Conservation (phyloP, 2,797 vertebrate genomes). For the Tympanoctomys barrerae region DNA sequence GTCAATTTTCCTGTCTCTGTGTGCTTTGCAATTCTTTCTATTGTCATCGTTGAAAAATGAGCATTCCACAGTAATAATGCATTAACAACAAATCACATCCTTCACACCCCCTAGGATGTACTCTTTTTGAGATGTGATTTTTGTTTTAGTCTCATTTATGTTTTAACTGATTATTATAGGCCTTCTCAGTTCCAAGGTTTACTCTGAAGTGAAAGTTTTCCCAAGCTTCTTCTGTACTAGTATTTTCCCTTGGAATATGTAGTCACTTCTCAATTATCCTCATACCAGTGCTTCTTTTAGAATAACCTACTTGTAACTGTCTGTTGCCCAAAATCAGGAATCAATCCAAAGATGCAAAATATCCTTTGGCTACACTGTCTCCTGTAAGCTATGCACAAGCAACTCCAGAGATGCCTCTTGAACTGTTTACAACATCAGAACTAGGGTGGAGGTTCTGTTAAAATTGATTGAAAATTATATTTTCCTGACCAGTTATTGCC, state of each 20-base stretch:
- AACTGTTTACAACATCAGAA: background rate
- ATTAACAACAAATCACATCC: background rate
- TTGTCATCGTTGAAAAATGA: background rate
- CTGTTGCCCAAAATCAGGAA: background rate
- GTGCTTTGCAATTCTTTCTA: background rate
- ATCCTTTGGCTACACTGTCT: background rate
- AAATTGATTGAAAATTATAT: background rate
- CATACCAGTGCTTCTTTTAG: background rate
- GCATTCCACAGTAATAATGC: background rate
- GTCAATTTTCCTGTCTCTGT: background rate
- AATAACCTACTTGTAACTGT: background rate
- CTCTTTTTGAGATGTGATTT: background rate
- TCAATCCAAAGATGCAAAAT: background rate
- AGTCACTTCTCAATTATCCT: background rate
- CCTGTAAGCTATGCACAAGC: background rate
- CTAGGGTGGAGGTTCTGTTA: accelerated
- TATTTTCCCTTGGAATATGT: background rate
- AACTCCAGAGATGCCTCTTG: background rate
- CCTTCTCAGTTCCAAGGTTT: background rate
- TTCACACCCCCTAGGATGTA: too few relatives aligned
- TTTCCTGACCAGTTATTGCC: background rate
- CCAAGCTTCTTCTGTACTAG: background rate
- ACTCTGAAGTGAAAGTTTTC: background rate
- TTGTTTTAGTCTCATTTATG: background rate
- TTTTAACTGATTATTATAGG: background rate